These are phyloP conservation scores for Cryptocephalus moraei DNA, from an alignment of 2,888 invertebrate species.

Conservation along the genomic window DNA sequence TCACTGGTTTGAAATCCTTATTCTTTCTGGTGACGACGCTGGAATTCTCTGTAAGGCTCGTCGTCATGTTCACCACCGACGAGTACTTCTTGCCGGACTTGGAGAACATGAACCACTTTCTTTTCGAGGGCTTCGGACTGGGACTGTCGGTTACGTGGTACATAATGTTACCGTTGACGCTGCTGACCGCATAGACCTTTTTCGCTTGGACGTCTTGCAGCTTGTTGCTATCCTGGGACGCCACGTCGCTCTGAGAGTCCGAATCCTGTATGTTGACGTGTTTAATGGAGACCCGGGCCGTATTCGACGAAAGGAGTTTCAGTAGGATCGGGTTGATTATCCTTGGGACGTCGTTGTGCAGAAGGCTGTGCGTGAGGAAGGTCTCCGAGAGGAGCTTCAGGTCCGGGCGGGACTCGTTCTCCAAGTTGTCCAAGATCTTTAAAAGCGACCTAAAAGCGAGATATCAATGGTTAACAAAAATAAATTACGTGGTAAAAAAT, in stretches of 20 bases:
- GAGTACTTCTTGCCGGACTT: slow-evolving; percentile 30
- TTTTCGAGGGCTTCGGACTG: slow-evolving; percentile 32
- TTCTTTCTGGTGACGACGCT: slow-evolving; percentile 35
- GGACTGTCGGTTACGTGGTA: slow-evolving; percentile 45
- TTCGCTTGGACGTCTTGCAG: slow-evolving; percentile 33
- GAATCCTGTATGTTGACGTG: slow-evolving; percentile 55
- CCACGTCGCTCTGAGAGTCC: slow-evolving; percentile 32
- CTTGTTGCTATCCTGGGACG: slow-evolving; percentile 24
- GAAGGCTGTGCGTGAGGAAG: slow-evolving; percentile 64
- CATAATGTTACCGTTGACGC: slow-evolving; percentile 68
- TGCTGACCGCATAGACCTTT: slow-evolving; percentile 73
- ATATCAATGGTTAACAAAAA: no score
- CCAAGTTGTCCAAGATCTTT: slow-evolving; percentile 61
- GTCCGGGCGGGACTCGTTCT: slow-evolving; percentile 45
- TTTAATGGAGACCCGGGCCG: slow-evolving; percentile 71
- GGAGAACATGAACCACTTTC: slow-evolving; percentile 35
- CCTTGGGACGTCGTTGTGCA: slow-evolving; percentile 67
- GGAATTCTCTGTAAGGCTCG: slow-evolving; percentile 33
- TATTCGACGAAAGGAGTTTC: slow-evolving; percentile 67
- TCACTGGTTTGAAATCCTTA: slow-evolving; percentile 32
- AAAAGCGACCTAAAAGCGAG: slow-evolving; percentile 53
- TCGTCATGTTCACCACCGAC: slow-evolving; percentile 33
- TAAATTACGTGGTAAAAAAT: no score
- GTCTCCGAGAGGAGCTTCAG: slow-evolving; percentile 56
- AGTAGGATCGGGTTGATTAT: slow-evolving; percentile 67